Evolutionary conservation across 2,888 invertebrate genomes (phyloP), one percentile per base, ranked within the genome.

Genomic region (Cabera pusaria): DNA sequence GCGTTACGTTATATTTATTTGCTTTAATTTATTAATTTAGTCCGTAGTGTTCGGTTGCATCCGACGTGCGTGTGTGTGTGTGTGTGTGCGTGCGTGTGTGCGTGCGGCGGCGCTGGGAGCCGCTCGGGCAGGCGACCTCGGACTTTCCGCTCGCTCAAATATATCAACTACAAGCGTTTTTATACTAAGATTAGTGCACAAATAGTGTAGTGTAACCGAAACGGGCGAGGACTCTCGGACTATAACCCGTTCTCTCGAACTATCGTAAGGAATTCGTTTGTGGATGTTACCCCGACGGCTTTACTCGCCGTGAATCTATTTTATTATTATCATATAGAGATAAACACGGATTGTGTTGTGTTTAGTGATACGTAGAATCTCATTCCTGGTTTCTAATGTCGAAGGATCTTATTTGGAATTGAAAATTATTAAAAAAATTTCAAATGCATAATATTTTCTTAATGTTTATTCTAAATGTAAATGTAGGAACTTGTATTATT

Each of bases 391-490:
- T 61, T 63, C 56, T 59, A 50, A 54, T 57, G 48, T 58, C 55
- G 62, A 61, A 58, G 51, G 25, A 31, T 33, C 28, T 40, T 56
- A 51, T 57, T 51, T 69, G 85, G 85, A 85, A 87, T 85, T 86
- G 85, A 85, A 64, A 75, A 79, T 75, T 48, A 55, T 53, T 49
- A 45, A 27, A 38, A 45, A 34, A 41, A 65, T 59, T 60, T 57
- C 50, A 64, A 65, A 40, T 43, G 66, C 62, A 64, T 72, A 44
- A 78, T 85, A 84, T 85, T 86, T 85, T 85, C 71, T 68, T 81
- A 80, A 75, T 63, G 64, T 76, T 72, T 83, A 78, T 73, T 73
- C 63, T 69, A 55, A 64, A 67, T 65, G 44, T 59, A 59, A 47
- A 37, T 14, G 48, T 50, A 50, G 50, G 37, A 38, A 32, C 38